Evolutionary conservation across 2,888 invertebrate genomes (phyloP), one percentile per base, ranked within the genome.

Genomic region (Chrysotoxum bicinctum): DNA sequence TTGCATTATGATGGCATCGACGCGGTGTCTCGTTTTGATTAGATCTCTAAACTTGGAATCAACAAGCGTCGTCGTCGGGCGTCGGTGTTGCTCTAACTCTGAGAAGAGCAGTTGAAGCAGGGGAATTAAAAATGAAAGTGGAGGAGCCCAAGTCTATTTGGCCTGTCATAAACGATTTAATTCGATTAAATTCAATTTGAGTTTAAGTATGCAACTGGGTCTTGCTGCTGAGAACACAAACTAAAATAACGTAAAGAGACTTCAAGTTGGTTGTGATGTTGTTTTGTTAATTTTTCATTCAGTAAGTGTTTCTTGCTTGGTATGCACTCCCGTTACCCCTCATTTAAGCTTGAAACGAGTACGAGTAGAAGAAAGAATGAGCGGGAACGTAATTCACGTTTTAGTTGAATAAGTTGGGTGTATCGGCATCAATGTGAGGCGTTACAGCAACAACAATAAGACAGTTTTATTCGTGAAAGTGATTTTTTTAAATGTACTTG

Each of bases 141-240:
- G 30, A 40, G 10, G 8, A 56, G 58, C n/a, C 7, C 6, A 10
- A 40, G 58, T 4, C 14, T 43, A 50, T 43, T 21, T 43, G 19
- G 66, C 37, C 16, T 76, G 80, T 76, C 81, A 81, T 81, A 76
- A 85, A 21, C 68, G 62, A 54, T 69, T 81, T 81, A 85, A 81
- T 85, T 85, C 81, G 76, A 81, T 73, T 85, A 68, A 85, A 85
- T 77, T 81, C 77, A 81, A 85, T 77, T 81, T 85, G 54, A 21
- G 23, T 45, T 40, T 66, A 69, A 75, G 74, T 79, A 84, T 79
- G 84, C 75, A 84, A 80, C 66, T 80, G 75, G 80, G 84, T 80
- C 75, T 80, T 26, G 37, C 26, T 35, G 21, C 23, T n/a, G 26
- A 64, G 68, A 73, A 73, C 73, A 66, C 26, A 37, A 60, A 64